Percentiles rank a stretch among this genome's conserved stretches.
Evolutionary conservation across 2,113 vertebrate species (phyloP).

Genomic region (Erythrocercus mccallii): DNA sequence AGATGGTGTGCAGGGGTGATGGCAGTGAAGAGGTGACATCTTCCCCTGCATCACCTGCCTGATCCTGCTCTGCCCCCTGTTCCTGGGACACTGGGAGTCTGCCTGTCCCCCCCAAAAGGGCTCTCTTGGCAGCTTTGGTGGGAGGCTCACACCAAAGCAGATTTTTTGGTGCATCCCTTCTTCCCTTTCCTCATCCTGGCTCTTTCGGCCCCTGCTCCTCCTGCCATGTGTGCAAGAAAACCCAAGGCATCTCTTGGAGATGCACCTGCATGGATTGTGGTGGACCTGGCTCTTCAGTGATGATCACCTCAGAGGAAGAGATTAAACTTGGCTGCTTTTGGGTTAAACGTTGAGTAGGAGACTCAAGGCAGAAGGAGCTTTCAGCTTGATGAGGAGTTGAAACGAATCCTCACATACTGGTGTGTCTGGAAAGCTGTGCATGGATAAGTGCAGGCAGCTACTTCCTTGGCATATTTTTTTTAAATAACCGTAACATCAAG

Average conservation of each 20-base stretch:
- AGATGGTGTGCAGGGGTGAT: accelerated
- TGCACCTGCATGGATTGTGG: not conserved
- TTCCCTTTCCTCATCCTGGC: not conserved
- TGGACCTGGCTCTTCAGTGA: not conserved
- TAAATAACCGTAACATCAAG: not conserved
- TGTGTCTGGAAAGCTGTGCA: not conserved
- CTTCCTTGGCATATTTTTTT: not conserved
- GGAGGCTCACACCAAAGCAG: not conserved
- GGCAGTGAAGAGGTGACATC: not conserved
- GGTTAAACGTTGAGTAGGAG: not conserved
- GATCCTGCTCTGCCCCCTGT: not conserved
- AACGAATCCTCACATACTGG: not conserved
- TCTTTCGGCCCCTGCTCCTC: not conserved
- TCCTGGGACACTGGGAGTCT: not conserved
- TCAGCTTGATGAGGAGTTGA: not conserved
- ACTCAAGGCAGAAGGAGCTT: not conserved
- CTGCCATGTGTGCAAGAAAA: not conserved
- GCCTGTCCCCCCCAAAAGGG: not conserved
- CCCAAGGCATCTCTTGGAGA: not conserved
- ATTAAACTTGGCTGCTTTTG: not conserved
- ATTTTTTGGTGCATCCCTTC: not conserved
- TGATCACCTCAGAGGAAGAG: accelerated
- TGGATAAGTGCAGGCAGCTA: not conserved
- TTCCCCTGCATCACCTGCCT: not conserved
- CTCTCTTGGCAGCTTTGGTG: not conserved